Evolutionary conservation across 30 jellyfish, hydroid and myxozoan species (phyloP).

Genomic region (Mastigias papua): DNA sequence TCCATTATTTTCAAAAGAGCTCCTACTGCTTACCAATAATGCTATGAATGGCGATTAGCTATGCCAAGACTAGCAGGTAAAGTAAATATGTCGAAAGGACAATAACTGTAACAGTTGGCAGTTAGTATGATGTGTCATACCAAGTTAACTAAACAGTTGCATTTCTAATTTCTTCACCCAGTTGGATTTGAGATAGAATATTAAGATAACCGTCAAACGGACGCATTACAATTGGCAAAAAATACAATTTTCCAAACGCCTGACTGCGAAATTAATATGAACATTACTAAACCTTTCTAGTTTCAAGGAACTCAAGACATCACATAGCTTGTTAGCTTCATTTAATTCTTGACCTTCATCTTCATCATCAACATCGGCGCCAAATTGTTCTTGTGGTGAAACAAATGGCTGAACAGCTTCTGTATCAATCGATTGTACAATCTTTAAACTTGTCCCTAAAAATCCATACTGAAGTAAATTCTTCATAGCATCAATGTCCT

Average conservation of each 20-base stretch:
- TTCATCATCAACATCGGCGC: conserved; percentile 19
- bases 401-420: conserved; percentile 61
- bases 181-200: too few relatives aligned
- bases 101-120: too few relatives aligned
- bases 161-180: too few relatives aligned
- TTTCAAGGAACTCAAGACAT: conserved; percentile 4
- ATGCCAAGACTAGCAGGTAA: too few relatives aligned
- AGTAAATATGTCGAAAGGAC: too few relatives aligned
- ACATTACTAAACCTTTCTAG: not conserved
- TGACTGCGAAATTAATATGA: not conserved
- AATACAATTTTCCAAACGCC: not conserved
- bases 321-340: not conserved
- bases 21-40: too few relatives aligned
- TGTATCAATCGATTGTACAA: conserved; percentile 63
- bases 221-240: not conserved
- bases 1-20: too few relatives aligned
- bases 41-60: too few relatives aligned
- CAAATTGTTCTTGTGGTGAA: conserved; percentile 23
- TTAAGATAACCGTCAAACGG: too few relatives aligned
- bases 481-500: conserved; percentile 89
- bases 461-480: conserved; percentile 92
- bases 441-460: conserved; percentile 79
- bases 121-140: too few relatives aligned
- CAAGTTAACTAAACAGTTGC: too few relatives aligned
- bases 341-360: conserved; percentile 12